phyloP scores from a whole-genome alignment of 2,797 vertebrate species.

The Danio choprae region DNA sequence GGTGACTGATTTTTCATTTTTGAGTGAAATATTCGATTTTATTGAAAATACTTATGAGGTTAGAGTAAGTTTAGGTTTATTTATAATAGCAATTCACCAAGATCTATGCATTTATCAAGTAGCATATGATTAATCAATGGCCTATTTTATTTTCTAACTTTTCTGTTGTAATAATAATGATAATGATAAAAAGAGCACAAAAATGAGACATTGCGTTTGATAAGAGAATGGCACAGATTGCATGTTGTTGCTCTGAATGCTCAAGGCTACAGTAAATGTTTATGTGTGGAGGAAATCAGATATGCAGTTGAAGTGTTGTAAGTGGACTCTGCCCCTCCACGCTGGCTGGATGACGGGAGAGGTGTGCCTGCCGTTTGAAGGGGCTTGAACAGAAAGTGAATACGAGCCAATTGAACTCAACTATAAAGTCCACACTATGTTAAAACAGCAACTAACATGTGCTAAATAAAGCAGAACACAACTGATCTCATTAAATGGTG shows the following conservation, averaged over 20 bases:
- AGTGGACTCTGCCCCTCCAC: constrained; percentile 61
- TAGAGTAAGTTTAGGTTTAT: too few relatives aligned
- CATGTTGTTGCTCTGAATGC: not conserved
- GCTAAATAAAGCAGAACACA: not conserved
- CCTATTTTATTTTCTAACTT: too few relatives aligned
- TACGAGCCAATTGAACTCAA: not conserved
- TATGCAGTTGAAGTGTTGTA: constrained; percentile 37
- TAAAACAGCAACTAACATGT: not conserved
- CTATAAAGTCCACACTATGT: not conserved
- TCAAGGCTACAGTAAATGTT: not conserved
- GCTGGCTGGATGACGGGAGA: constrained; percentile 47
- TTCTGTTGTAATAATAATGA: too few relatives aligned
- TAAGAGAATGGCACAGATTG: not conserved
- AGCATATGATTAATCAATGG: too few relatives aligned
- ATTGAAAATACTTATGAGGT: too few relatives aligned
- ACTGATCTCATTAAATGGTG: not conserved
- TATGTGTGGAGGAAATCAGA: constrained; percentile 29
- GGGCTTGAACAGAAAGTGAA: not conserved
- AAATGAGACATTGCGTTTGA: not conserved
- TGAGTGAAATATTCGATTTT: too few relatives aligned
- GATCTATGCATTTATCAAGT: too few relatives aligned
- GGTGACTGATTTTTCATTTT: too few relatives aligned
- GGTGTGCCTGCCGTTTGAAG: constrained; percentile 18
- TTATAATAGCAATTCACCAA: too few relatives aligned
- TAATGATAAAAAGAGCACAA: not conserved